Conservation (phyloP, 2,113 vertebrate species). For the Astatoreochromis straeleni region DNA sequence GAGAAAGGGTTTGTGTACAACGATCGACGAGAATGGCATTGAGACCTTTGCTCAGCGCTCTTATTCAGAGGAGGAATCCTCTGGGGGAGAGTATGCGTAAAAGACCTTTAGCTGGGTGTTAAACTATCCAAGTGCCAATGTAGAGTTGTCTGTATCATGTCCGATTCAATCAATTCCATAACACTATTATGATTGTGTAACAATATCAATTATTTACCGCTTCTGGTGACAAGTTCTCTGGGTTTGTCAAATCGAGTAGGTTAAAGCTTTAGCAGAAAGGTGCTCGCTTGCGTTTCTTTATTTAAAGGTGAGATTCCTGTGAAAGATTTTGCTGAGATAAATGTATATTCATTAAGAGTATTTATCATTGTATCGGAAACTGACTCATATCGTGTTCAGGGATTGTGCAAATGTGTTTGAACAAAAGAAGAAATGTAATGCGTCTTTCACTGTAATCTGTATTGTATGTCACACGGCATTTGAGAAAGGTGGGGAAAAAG, state of each 20-base stretch:
- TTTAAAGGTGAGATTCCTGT: slow-evolving; percentile 46
- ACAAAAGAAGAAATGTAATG: slow-evolving; percentile 23
- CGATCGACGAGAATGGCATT: slow-evolving; percentile 64
- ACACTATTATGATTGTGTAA: slow-evolving; percentile 68
- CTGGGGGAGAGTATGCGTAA: slow-evolving; percentile 82
- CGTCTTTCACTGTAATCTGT: slow-evolving; percentile 39
- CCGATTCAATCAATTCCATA: slow-evolving; percentile 64
- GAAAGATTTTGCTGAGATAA: slow-evolving; percentile 56
- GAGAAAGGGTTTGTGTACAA: slow-evolving; percentile 67
- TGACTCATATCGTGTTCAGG: slow-evolving; percentile 69
- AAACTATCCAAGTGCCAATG: slow-evolving; percentile 54
- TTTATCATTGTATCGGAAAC: slow-evolving; percentile 68
- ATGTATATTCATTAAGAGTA: slow-evolving; percentile 60
- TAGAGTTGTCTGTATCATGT: slow-evolving; percentile 46
- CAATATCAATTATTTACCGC: slow-evolving; percentile 42
- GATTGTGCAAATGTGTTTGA: slow-evolving; percentile 57
- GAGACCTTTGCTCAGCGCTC: slow-evolving; percentile 64
- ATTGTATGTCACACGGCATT: slow-evolving; percentile 38
- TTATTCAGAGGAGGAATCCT: slow-evolving; percentile 78
- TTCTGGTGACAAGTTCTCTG: slow-evolving; percentile 2
- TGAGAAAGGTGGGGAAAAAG: neutral
- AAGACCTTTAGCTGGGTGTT: slow-evolving; percentile 11
- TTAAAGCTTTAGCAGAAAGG: slow-evolving; percentile 34
- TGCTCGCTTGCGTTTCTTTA: slow-evolving; percentile 13
- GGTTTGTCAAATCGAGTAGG: slow-evolving; percentile 26